A percentile compares a stretch with the other conserved stretches of the same genome.
phyloP scores from a whole-genome alignment of 2,113 vertebrate species.

The Thomomys bottae region DNA sequence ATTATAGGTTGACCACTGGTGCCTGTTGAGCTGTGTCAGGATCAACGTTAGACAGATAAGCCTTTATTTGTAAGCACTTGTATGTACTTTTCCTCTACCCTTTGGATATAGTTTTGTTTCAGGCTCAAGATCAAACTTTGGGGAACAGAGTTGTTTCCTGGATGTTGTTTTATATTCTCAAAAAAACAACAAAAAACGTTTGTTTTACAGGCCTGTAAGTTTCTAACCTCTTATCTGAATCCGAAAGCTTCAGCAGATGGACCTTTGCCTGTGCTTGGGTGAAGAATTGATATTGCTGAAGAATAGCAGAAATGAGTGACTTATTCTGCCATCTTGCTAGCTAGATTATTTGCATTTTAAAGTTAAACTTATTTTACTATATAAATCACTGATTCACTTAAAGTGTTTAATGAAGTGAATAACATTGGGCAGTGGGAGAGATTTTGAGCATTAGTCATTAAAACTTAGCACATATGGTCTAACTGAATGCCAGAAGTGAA shows the following conservation, averaged over 20 bases:
- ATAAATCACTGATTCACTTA: slow-evolving; percentile 46
- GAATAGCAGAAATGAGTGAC: neutral
- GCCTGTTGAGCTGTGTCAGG: neutral
- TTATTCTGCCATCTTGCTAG: neutral
- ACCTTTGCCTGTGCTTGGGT: neutral
- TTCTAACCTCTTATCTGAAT: neutral
- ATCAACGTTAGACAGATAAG: neutral
- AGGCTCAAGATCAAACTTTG: neutral
- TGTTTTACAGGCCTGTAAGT: neutral
- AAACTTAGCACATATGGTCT: slow-evolving; percentile 72
- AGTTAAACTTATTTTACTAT: slow-evolving; percentile 49
- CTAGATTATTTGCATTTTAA: slow-evolving; percentile 42
- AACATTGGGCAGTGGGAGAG: slow-evolving; percentile 46
- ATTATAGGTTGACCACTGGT: no score
- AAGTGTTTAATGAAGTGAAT: slow-evolving; percentile 52
- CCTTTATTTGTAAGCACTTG: neutral
- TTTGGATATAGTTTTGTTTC: neutral
- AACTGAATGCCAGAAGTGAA: slow-evolving; percentile 74
- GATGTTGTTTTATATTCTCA: neutral
- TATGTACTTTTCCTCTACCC: neutral
- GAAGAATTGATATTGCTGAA: neutral
- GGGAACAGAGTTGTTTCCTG: neutral
- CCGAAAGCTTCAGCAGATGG: neutral
- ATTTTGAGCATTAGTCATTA: slow-evolving; percentile 72
- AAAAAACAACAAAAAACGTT: no score